These are phyloP conservation scores for Aphaenogaster ashmeadi DNA, from an alignment of 1,140 invertebrate species.

Conservation along the genomic window DNA sequence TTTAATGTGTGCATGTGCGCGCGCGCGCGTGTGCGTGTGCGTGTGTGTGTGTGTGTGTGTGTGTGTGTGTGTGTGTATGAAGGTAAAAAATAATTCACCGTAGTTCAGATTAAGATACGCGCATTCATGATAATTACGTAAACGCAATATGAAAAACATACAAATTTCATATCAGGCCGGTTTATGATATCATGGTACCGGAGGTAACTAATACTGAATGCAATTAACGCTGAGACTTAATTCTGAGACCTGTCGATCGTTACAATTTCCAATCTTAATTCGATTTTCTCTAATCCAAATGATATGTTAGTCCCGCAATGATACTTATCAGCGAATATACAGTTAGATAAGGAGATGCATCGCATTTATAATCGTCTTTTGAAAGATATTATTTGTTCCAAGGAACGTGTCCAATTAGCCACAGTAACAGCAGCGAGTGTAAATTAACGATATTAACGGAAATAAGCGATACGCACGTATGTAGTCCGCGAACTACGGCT, in stretches of 20 bases:
- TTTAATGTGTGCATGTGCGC: background rate
- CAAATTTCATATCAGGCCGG: background rate
- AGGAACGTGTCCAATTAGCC: constrained; percentile 65
- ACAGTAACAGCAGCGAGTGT: constrained; percentile 23
- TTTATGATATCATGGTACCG: background rate
- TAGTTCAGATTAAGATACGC: background rate
- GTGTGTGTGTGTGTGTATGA: background rate
- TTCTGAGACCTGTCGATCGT: constrained; percentile 20
- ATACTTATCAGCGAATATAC: constrained; percentile 61
- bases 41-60: background rate
- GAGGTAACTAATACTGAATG: no score
- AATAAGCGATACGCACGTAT: background rate
- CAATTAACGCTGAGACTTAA: constrained; percentile 26
- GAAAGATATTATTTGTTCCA: constrained; percentile 12
- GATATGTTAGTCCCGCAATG: background rate
- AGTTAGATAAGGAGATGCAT: constrained; percentile 48
- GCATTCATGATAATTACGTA: background rate
- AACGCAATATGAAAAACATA: constrained; percentile 13
- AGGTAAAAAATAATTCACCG: background rate
- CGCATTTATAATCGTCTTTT: constrained; percentile 42
- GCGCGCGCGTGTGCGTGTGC: no score
- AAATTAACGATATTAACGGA: constrained; percentile 58
- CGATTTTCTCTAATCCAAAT: background rate
- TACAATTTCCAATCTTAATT: background rate
- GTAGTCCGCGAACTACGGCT: constrained; percentile 10